Evolutionary conservation across 2,797 vertebrate genomes (phyloP), one percentile per base, ranked within the genome.

Genomic region (Trematocara caparti): DNA sequence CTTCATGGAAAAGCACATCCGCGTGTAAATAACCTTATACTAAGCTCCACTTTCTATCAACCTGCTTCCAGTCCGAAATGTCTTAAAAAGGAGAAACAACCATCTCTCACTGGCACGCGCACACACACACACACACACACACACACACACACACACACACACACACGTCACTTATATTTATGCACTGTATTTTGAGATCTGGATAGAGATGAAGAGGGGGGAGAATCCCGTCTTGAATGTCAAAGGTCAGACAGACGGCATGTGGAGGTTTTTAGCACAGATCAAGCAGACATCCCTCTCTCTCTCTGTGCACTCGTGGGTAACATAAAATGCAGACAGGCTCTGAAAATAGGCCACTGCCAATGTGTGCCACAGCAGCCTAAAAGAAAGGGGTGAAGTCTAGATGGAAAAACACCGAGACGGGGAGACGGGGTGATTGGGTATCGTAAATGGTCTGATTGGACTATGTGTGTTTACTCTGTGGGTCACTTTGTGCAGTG

Each of bases 41-140:
- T 85, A 81, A 84, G 71, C 66, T 17, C 14, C 59, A 51, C 78
- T 85, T 86, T 36, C 55, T 40, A 19, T 76, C 15, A 76, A 73
- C 72, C 75, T 59, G 57, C 80, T 89, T 87, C 55, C 74, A 82
- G 7, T 66, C 27, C 9, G 34, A 74, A 88, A 86, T 83, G 79
- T 85, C 90, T 92, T 92, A 87, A 93, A 93, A 94, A 92, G 93
- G 92, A 92, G 57, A 92, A 86, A 59, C 2, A 4, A 48, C 21
- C 30, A 5, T 73, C 19, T 62, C 79, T 34, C 76, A 14, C 81
- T 40, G 9, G 55, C 1, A 9, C 24, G 24, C 24, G 24, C 24
- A 1, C 24, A 4, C 24, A 24, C 24, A 24, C 24, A 24, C 24
- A 24, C 24, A 24, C 24, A 24, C 24, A 24, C 24, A 24, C 24